Base-by-base conservation (phyloP, 2,113 vertebrate species). In the Crotalus horridus region DNA sequence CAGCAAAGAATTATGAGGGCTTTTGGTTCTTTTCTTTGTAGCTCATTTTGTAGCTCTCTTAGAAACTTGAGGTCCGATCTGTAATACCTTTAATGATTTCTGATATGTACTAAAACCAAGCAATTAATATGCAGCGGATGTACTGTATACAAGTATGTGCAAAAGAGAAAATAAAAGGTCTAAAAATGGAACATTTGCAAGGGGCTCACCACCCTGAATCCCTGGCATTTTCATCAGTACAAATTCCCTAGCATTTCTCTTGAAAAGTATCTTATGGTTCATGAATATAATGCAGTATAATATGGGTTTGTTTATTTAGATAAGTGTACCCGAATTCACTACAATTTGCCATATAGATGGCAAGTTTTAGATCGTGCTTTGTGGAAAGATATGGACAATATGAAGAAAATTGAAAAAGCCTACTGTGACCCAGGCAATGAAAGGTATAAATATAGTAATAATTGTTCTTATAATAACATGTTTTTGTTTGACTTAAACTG, bases 281-380 rank as follows among this genome's bases (percentile, higher is more conserved):
- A 33, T 29, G 9, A 10, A 6, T 86, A 26, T 87, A 92, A 91
- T 20, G n/a, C 3, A 55, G 15, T 8, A n/a, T 17, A 55, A 23
- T 8, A 6, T 91, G 6, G 74, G 8, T 89, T n/a, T 33, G 26
- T 85, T 95, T 59, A 93, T 92, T 15, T 93, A 99, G 99, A 98
- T 13, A 98, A 97, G 93, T 99, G 99, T 96, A 96, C 90, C 46
- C 97, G 97, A 59, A 97, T 97, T 95, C 99, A 99, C 92, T 99
- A 98, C 96, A 96, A 97, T 86, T 97, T 99, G 58, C 99, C 99
- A 0, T 99, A 99, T 96, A 98, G 98, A 94, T 99, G 99, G 99
- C 98, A 99, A 95, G 90, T 98, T 89, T 97, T 94, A 90, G 96
- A 97, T 54, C 97, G 96, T 85, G 69, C 59, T 93, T 97, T 93